Conservation (phyloP, 2,797 vertebrate species). For the Steatocranus sp. region DNA sequence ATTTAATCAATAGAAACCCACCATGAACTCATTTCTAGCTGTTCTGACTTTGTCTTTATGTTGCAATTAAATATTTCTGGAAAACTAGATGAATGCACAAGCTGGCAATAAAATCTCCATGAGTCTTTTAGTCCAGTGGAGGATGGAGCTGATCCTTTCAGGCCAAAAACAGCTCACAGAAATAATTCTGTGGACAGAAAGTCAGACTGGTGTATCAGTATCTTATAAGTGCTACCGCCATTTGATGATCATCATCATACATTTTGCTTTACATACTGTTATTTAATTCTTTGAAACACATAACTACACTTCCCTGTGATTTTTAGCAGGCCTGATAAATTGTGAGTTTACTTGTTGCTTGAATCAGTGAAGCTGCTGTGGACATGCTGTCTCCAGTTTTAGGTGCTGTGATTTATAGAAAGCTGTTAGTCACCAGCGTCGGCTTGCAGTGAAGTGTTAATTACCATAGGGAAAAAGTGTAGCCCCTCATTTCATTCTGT, state of each 20-base stretch:
- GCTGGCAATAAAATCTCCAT: neutral
- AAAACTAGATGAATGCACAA: neutral
- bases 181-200: constrained; percentile 31
- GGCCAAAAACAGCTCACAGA: constrained; percentile 6
- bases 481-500: neutral
- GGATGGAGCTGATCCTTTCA: neutral
- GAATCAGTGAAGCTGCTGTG: neutral
- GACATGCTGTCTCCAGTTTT: constrained; percentile 11
- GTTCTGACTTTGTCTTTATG: neutral
- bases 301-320: neutral
- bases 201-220: constrained; percentile 6
- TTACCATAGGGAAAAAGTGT: constrained; percentile 35
- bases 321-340: neutral
- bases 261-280: neutral
- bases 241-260: neutral
- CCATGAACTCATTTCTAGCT: neutral
- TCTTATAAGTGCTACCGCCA: rapidly evolving
- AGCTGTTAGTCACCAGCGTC: constrained; percentile 19
- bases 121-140: neutral
- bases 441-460: constrained; percentile 43
- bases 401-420: constrained; percentile 36
- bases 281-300: neutral
- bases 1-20: neutral
- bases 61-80: neutral
- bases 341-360: neutral